Conservation (phyloP, 2,888 invertebrate genomes). For the Lasioglossum zephyrum region DNA sequence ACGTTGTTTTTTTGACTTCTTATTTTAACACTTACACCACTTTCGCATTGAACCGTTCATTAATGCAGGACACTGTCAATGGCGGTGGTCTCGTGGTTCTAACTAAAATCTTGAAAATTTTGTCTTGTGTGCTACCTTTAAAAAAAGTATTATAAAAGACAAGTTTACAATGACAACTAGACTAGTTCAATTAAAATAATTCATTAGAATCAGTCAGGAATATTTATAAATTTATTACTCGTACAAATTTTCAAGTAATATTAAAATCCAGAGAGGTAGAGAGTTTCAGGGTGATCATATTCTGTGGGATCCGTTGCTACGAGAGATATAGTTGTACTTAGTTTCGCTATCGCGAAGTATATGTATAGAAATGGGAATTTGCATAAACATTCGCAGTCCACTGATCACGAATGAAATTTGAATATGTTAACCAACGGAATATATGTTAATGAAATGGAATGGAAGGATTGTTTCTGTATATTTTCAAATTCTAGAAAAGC, state of each 20-base stretch:
- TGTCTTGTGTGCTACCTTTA: not conserved
- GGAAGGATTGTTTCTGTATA: not conserved
- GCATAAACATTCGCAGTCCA: constrained; percentile 1
- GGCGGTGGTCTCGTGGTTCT: not conserved
- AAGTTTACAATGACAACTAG: not conserved
- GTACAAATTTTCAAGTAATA: not conserved
- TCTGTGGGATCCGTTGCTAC: not conserved
- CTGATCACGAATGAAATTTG: not conserved
- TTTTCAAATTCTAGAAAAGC: too few relatives aligned
- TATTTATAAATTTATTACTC: not conserved
- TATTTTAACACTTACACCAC: not conserved
- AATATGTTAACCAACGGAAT: not conserved
- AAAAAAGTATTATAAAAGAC: not conserved
- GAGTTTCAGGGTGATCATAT: not conserved
- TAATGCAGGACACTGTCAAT: not conserved
- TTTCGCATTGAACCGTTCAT: not conserved
- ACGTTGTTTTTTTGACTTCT: not conserved
- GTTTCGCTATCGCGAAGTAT: not conserved
- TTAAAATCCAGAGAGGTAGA: not conserved
- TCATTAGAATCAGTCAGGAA: not conserved
- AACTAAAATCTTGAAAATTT: not conserved
- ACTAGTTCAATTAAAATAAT: not conserved
- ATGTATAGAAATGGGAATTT: not conserved
- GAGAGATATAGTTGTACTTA: not conserved
- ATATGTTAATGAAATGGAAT: not conserved